Evolutionary conservation across 2,797 vertebrate species (phyloP), one percentile per base, ranked within the genome.

Genomic region (Malacoctenus gilli): DNA sequence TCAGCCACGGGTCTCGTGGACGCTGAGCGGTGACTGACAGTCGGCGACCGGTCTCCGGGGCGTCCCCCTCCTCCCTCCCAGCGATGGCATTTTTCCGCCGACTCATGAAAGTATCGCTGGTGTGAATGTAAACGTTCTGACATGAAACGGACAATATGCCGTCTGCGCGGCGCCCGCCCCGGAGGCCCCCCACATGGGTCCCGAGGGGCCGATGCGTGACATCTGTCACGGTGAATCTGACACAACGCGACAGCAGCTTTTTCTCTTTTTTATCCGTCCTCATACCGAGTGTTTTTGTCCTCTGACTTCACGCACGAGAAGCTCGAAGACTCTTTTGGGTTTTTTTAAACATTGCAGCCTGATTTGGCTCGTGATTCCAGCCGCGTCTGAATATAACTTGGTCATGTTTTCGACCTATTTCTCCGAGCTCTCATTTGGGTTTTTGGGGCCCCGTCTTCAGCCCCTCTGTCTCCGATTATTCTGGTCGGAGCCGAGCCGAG

Each of bases 341-440:
- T n/a, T n/a, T n/a, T n/a, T n/a, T n/a, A n/a, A n/a, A n/a, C n/a
- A n/a, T n/a, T n/a, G n/a, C n/a, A n/a, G n/a, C n/a, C n/a, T 28
- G 13, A 56, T 50, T 53, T 0, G 4, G 56, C 20, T 32, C 49
- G n/a, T 42, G 20, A 15, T 44, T 53, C 42, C 6, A 31, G 32
- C 50, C 7, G 15, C 23, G n/a, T 68, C 38, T 53, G 15, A 42
- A 51, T 60, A 38, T 19, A n/a, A 3, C 67, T 66, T 31, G 2
- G 56, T 41, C 23, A 12, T 63, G 20, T 51, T 50, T 52, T 42
- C 22, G 21, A 25, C 37, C 30, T 16, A 23, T 18, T 42, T 18
- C n/a, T 5, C 13, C 5, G 20, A 6, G 40, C 11, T 25, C 39
- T 30, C 6, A 9, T 23, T 25, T 19, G 54, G 41, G 6, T 71